These are phyloP conservation scores for Dinothrombium tinctorium DNA, from an alignment of 1,140 invertebrate genomes.

Conservation along the genomic window DNA sequence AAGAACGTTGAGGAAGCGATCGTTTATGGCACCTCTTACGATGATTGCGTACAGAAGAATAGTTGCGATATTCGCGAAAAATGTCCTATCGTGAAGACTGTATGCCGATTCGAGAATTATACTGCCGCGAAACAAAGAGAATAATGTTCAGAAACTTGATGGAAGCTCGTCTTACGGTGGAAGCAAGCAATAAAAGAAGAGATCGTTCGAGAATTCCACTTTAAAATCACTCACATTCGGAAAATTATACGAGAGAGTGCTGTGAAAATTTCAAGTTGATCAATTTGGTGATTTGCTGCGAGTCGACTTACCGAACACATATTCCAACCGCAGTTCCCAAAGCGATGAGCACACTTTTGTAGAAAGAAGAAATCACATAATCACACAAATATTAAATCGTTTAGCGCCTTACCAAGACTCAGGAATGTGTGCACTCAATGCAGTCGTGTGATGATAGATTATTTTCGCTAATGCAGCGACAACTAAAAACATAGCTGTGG, in stretches of 20 bases:
- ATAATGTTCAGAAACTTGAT: too few relatives aligned
- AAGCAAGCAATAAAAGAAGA: constrained; percentile 23
- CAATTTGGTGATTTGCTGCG: too few relatives aligned
- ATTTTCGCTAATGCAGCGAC: constrained; percentile 1
- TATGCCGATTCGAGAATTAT: constrained; percentile 36
- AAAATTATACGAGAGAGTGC: too few relatives aligned
- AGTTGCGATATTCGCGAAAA: constrained; percentile 32
- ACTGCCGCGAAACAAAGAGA: too few relatives aligned
- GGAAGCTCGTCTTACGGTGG: constrained; percentile 25
- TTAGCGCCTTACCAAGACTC: neutral
- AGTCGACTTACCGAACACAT: neutral
- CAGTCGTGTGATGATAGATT: constrained; percentile 1
- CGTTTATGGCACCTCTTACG: constrained; percentile 22
- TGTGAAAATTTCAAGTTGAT: too few relatives aligned
- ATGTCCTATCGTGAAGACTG: constrained; percentile 32
- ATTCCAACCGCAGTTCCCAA: constrained; percentile 1
- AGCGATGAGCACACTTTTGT: constrained; percentile 3
- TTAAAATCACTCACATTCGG: too few relatives aligned
- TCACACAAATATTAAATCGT: neutral
- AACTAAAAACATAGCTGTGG: neutral
- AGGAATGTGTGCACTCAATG: constrained; percentile 1
- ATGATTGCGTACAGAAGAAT: constrained; percentile 35
- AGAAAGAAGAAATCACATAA: neutral
- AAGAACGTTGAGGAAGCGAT: too few relatives aligned
- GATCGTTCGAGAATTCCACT: too few relatives aligned